phyloP scores from a whole-genome alignment of 2,888 invertebrate species.

The Drosophila neutralis region DNA sequence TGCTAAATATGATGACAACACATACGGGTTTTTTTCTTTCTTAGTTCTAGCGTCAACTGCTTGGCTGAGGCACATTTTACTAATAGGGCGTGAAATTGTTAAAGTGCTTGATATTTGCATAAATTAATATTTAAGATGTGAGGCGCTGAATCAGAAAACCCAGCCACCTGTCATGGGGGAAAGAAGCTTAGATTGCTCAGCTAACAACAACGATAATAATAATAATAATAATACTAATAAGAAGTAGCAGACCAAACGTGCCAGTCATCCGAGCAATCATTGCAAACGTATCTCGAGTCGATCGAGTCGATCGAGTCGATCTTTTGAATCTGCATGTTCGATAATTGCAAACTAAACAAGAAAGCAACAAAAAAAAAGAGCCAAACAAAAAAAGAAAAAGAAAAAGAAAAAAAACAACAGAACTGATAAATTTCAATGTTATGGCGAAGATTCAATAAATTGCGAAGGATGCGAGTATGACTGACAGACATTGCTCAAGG shows the following conservation, averaged over 20 bases:
- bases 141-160: conserved; percentile 15
- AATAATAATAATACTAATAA: not conserved
- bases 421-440: too few relatives aligned
- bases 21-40: conserved; percentile 2
- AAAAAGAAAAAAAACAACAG: not conserved
- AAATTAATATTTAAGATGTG: conserved; percentile 27
- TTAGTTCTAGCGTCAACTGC: not conserved
- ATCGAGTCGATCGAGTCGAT: conserved; percentile 18
- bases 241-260: not conserved
- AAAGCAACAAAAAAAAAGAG: not conserved
- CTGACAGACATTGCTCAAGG: not conserved
- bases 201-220: not conserved
- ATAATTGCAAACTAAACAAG: conserved; percentile 63
- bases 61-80: conserved; percentile 5
- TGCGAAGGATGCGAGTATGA: not conserved
- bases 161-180: not conserved
- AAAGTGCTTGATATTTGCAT: conserved; percentile 45
- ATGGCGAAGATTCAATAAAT: not conserved
- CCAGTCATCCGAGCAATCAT: conserved; percentile 27
- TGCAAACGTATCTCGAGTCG: conserved; percentile 20
- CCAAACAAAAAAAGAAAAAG: not conserved
- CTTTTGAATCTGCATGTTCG: conserved; percentile 36
- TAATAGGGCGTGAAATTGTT: conserved; percentile 51
- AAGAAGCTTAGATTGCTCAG: not conserved
- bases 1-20: conserved; percentile 36